Conservation (phyloP, 2,888 invertebrate genomes). For the Habroteleia sp. region DNA sequence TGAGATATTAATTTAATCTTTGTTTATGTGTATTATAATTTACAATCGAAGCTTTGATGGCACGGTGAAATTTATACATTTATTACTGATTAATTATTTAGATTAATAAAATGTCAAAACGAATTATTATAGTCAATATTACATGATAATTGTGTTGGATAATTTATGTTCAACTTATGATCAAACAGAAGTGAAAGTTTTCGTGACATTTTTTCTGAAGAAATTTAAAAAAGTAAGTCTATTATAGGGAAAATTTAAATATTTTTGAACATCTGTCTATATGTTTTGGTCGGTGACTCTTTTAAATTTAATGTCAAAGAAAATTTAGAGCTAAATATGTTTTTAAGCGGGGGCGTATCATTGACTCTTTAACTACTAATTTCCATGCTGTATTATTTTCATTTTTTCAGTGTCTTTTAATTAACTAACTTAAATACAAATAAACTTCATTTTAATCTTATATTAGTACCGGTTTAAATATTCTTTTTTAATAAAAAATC, state of each 20-base stretch:
- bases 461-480: no score
- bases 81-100: constrained; percentile 15
- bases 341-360: constrained; percentile 32
- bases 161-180: constrained; percentile 30
- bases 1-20: no score
- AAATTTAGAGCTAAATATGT: constrained; percentile 35
- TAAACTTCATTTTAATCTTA: no score
- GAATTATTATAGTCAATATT: constrained; percentile 20
- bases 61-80: no score
- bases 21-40: no score
- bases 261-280: constrained; percentile 51
- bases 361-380: constrained; percentile 31
- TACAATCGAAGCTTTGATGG: no score
- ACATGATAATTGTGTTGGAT: constrained; percentile 31
- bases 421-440: no score
- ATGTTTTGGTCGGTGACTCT: constrained; percentile 37
- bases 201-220: constrained; percentile 21
- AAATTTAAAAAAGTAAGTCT: constrained; percentile 7
- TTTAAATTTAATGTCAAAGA: constrained; percentile 38
- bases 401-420: background rate
- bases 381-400: background rate
- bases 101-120: constrained; percentile 11
- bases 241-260: constrained; percentile 37
- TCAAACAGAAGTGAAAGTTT: constrained; percentile 42
- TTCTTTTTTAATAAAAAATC: no score